Percentiles rank a stretch among this genome's conserved stretches.
Evolutionary conservation across 2,888 invertebrate species (phyloP).

Genomic region (Ormyrus rosae): DNA sequence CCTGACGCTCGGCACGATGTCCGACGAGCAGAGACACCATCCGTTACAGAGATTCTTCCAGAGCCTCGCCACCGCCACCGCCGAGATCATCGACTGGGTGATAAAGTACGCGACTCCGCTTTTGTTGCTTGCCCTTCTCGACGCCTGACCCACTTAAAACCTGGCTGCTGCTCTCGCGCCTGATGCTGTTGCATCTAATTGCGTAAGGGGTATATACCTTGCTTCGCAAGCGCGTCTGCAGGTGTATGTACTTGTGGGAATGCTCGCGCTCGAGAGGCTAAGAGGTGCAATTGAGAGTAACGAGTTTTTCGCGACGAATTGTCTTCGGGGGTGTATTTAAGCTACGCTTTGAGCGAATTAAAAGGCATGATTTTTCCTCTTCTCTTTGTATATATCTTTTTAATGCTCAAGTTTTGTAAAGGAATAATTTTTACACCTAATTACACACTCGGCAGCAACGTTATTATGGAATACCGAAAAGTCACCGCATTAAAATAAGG

Average conservation of each 20-base stretch:
- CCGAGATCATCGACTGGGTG: conserved; percentile 95
- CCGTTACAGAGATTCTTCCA: conserved; percentile 90
- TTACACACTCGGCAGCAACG: too few relatives aligned
- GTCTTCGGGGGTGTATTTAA: too few relatives aligned
- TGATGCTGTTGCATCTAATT: background rate
- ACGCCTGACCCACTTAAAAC: background rate
- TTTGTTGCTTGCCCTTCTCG: background rate
- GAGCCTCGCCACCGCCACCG: conserved; percentile 91
- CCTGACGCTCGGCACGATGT: conserved; percentile 91
- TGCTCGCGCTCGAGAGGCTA: background rate
- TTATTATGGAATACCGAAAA: too few relatives aligned
- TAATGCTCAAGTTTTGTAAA: too few relatives aligned
- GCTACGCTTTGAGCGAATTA: too few relatives aligned
- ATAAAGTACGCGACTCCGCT: conserved; percentile 83
- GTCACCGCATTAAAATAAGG: too few relatives aligned
- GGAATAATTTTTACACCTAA: too few relatives aligned
- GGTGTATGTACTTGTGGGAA: background rate
- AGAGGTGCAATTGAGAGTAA: too few relatives aligned
- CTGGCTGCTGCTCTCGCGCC: background rate
- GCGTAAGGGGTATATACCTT: background rate
- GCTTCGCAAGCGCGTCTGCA: background rate
- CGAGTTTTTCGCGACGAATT: too few relatives aligned
- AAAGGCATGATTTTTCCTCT: too few relatives aligned
- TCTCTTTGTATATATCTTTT: too few relatives aligned
- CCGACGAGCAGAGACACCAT: conserved; percentile 81